Evolutionary conservation across 2,113 vertebrate genomes (phyloP), one percentile per base, ranked within the genome.

Genomic region (Anarhynchus alexandrinus): DNA sequence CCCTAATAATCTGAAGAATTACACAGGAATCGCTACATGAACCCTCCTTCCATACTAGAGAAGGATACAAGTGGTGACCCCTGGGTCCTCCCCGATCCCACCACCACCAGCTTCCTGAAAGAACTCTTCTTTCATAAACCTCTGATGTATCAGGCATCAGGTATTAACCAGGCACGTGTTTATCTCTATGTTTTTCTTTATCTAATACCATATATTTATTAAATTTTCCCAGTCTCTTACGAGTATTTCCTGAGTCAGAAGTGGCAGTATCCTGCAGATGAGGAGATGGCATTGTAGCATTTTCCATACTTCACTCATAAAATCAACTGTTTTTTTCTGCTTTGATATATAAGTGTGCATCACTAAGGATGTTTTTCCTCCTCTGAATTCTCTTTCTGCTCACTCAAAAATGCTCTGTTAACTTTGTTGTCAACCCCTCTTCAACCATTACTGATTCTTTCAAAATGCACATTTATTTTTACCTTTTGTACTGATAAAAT

Each of bases 41-140:
- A 66, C 22, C 15, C 20, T 74, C 5, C 27, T 25, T 61, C 36
- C 7, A 4, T 21, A 6, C 9, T 25, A 4, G 45, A n/a, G 32
- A 51, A 67, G 38, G 72, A 25, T 2, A 8, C 12, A 4, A 16
- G 32, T 27, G 23, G 27, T 55, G 61, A 61, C n/a, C 30, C 17
- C 1, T 3, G 30, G 22, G 7, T 42, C 6, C 16, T 42, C 49
- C 16, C 19, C 1, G 0, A 27, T 19, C 47, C 43, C 70, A 84
- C 20, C 51, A 80, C 32, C 43, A 62, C 1, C 47, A 70, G 7
- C 38, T 67, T 42, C 55, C 74, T 42, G 17, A 58, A 34, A 27
- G 21, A 81, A 27, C 29, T n/a, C 38, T 43, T 54, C 40, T 67
- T 86, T 57, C 42, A 15, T 66, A 55, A 73, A 38, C 55, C 30